Conservation (phyloP, 1,140 invertebrate species). For the Leptinotarsa defecta region DNA sequence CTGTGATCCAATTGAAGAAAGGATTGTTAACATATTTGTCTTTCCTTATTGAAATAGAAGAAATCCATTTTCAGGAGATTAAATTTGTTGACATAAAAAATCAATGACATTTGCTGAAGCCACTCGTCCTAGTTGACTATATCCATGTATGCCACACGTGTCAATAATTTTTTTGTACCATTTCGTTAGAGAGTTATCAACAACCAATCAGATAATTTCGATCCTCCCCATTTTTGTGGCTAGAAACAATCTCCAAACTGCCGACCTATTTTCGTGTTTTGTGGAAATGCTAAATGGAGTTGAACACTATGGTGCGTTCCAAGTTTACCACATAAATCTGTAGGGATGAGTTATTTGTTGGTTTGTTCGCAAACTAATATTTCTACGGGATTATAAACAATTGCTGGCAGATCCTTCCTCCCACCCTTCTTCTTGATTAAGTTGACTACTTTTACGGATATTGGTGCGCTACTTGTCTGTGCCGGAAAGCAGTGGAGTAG, state of each 20-base stretch:
- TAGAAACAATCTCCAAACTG: neutral
- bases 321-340: slow-evolving; percentile 20
- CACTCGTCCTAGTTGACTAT: too few species aligned
- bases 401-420: slow-evolving; percentile 12
- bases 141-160: too few species aligned
- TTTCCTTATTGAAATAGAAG: too few species aligned
- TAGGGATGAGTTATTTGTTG: slow-evolving; percentile 22
- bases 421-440: slow-evolving; percentile 20
- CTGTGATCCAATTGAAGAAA: too few species aligned
- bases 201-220: too few species aligned
- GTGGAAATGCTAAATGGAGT: slow-evolving; percentile 7
- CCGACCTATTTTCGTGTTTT: slow-evolving; percentile 8
- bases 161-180: too few species aligned
- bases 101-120: too few species aligned
- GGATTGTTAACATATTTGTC: too few species aligned
- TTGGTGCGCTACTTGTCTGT: slow-evolving; percentile 8
- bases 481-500: neutral
- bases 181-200: too few species aligned
- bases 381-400: slow-evolving; percentile 24
- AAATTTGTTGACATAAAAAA: too few species aligned
- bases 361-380: slow-evolving; percentile 22
- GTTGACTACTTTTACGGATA: slow-evolving; percentile 16
- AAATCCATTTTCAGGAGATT: too few species aligned
- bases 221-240: neutral
- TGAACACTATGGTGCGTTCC: slow-evolving; percentile 18